phyloP scores from a whole-genome alignment of 2,888 invertebrate species.

The Chydorus sphaericus region DNA sequence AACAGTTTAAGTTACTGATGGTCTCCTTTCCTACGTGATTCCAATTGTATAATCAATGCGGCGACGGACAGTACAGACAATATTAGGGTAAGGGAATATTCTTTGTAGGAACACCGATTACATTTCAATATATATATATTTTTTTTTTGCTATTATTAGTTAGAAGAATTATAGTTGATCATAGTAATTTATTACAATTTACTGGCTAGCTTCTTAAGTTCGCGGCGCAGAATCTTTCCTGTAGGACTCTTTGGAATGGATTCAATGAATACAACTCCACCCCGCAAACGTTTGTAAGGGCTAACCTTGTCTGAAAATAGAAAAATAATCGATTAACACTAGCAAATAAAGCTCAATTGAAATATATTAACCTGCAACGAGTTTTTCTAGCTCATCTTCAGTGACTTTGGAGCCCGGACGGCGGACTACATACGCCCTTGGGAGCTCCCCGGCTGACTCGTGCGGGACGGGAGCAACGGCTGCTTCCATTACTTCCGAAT shows the following conservation, averaged over 20 bases:
- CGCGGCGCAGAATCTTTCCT: conserved; percentile 60
- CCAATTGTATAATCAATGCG: too few species aligned
- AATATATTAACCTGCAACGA: conserved; percentile 26
- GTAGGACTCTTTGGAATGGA: conserved; percentile 60
- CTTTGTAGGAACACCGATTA: too few species aligned
- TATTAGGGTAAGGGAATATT: too few species aligned
- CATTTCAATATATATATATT: too few species aligned
- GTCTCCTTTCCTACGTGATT: too few species aligned
- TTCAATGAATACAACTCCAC: conserved; percentile 56
- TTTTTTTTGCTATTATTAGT: too few species aligned
- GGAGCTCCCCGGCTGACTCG: conserved; percentile 55
- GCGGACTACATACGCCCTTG: conserved; percentile 56
- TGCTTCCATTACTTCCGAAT: conserved; percentile 54
- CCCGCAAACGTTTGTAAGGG: conserved; percentile 54
- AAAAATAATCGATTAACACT: neutral
- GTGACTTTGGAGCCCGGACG: conserved; percentile 37
- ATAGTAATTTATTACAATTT: conserved; percentile 1
- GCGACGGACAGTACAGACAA: too few species aligned
- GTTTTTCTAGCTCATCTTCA: conserved; percentile 39
- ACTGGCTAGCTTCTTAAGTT: conserved; percentile 28
- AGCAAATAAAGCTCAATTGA: neutral
- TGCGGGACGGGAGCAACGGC: conserved; percentile 67
- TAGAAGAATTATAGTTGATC: too few species aligned
- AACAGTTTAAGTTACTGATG: too few species aligned
- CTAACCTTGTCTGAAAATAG: conserved; percentile 41